A percentile compares a stretch with the other conserved stretches of the same genome.
Evolutionary conservation across 1,140 invertebrate genomes (phyloP).

Genomic region (Lepidurus couesii): DNA sequence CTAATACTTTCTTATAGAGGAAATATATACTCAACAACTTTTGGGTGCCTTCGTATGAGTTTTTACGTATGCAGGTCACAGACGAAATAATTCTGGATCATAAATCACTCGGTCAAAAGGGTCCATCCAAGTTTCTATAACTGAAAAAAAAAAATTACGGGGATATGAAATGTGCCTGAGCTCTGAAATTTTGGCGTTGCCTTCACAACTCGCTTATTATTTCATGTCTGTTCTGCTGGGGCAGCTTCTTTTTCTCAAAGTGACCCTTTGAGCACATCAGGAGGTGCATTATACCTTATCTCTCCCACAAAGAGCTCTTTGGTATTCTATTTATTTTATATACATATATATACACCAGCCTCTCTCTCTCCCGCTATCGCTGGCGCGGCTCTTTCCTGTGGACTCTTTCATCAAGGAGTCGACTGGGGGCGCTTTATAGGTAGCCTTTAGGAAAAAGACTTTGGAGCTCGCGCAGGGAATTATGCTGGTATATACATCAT

Average conservation of each 20-base stretch:
- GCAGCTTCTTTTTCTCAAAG: background rate
- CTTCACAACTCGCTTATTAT: slow-evolving; percentile 18
- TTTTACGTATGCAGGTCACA: slow-evolving; percentile 19
- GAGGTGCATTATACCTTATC: slow-evolving; percentile 13
- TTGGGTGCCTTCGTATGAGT: background rate
- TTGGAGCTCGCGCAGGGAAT: background rate
- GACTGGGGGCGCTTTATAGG: slow-evolving; percentile 20
- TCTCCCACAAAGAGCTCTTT: background rate
- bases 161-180: background rate
- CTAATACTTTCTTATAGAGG: background rate
- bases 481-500: slow-evolving; percentile 7
- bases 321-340: background rate
- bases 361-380: too few relatives aligned
- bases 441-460: background rate
- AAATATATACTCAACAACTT: background rate
- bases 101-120: background rate
- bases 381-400: background rate
- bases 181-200: background rate
- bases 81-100: background rate
- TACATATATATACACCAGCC: too few relatives aligned
- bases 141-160: background rate
- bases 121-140: background rate
- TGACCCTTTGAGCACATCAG: slow-evolving; percentile 18
- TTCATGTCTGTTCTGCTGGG: background rate
- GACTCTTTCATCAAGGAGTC: slow-evolving; percentile 13